phyloP scores from a whole-genome alignment of 2,888 invertebrate genomes.

The Keiferia lycopersicella region DNA sequence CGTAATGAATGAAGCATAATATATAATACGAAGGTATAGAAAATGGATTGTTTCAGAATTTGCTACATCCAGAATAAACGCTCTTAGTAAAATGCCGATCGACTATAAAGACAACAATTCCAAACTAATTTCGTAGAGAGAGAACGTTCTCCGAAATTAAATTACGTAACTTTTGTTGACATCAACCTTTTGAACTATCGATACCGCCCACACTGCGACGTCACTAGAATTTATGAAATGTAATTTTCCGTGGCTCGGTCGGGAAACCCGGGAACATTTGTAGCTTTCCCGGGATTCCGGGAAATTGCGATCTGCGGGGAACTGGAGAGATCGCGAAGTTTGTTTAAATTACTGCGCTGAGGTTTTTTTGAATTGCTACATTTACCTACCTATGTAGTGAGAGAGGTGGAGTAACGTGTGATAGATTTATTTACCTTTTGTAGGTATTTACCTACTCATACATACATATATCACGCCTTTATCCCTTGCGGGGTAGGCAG shows the following conservation, averaged over 20 bases:
- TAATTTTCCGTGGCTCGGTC: constrained; percentile 70
- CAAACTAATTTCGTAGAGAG: not conserved
- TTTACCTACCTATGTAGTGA: no score
- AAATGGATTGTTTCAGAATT: no score
- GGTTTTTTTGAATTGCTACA: constrained; percentile 48
- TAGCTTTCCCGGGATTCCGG: constrained; percentile 78
- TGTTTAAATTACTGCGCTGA: constrained; percentile 71
- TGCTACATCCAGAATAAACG: no score
- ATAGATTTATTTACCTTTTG: no score
- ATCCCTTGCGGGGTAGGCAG: no score
- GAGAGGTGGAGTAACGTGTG: no score
- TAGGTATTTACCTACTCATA: no score
- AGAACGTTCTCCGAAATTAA: constrained; percentile 4
- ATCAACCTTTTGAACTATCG: not conserved
- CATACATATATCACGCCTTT: no score
- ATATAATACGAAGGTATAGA: no score
- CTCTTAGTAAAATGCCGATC: no score
- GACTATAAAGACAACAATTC: no score
- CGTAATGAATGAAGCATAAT: no score
- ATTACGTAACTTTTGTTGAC: not conserved
- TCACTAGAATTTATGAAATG: constrained; percentile 77
- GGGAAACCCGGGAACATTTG: constrained; percentile 71
- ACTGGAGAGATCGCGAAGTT: constrained; percentile 60
- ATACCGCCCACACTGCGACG: constrained; percentile 34
- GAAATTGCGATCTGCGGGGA: constrained; percentile 72